phyloP scores from a whole-genome alignment of 2,113 vertebrate species.

The Gallinago media region DNA sequence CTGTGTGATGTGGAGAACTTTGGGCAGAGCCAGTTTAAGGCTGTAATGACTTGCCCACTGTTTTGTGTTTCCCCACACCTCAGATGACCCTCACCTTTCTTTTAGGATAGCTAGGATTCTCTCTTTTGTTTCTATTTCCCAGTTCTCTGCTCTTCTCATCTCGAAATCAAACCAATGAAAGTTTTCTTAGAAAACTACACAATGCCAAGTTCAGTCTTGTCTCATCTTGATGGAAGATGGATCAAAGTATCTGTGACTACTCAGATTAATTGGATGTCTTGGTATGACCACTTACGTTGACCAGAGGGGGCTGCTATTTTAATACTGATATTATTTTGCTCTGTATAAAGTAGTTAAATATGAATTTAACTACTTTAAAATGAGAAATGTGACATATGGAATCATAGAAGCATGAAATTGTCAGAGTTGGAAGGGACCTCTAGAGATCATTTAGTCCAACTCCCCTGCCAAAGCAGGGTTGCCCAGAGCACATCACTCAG shows the following conservation, averaged over 20 bases:
- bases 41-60: not conserved
- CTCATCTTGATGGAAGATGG: not conserved
- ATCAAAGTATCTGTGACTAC: not conserved
- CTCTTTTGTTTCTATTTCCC: not conserved
- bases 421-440: too few species aligned
- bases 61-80: not conserved
- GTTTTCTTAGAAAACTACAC: not conserved
- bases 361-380: too few species aligned
- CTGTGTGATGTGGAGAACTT: not conserved
- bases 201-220: not conserved
- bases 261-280: not conserved
- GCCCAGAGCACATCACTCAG: too few species aligned
- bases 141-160: not conserved
- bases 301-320: not conserved
- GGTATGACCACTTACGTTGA: not conserved
- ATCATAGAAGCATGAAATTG: too few species aligned
- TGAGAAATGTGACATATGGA: not conserved
- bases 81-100: not conserved
- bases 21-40: not conserved
- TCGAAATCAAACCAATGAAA: not conserved
- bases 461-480: too few species aligned
- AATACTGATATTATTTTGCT: not conserved
- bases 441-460: too few species aligned
- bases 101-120: not conserved
- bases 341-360: not conserved